Evolutionary conservation across 2,113 vertebrate species (phyloP), one percentile per base, ranked within the genome.

Genomic region (Tyto alba): DNA sequence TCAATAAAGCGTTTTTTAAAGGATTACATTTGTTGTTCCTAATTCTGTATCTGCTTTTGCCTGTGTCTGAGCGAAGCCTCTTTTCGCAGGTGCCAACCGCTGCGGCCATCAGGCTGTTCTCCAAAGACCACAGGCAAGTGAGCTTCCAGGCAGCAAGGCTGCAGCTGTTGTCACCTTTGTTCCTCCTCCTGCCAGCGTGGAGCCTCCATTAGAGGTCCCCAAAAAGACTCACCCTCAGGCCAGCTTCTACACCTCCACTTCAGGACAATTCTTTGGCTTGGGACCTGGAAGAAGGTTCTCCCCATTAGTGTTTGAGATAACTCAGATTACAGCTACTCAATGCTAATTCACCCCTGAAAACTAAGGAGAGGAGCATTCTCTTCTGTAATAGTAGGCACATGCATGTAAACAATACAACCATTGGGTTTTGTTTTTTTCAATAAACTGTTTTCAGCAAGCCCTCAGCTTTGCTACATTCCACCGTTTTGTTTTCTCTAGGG

Each of bases 221-320:
- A 27, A 5, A 17, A 6, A 13, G n/a, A 95, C 97, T 92, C 97
- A 98, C 98, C 98, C 0, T 97, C 97, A 12, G 97, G 98, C 97
- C 98, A 98, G 90, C 72, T 98, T 74, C 90, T 94, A 29, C 94
- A 97, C 63, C 97, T 76, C 98, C 97, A 98, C 92, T 98, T 98
- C 94, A 98, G 96, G 73, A 97, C 59, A 18, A 98, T 93, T 84
- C 97, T 98, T 90, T 96, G 96, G 36, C 96, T 96, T 74, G 91
- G 96, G 45, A 98, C 93, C 97, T 98, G 89, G 43, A 88, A 85
- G 29, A 66, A 73, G 41, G 56, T 72, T 64, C 50, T 67, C 57
- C 75, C 16, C 2, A 1, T 85, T 48, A 91, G 40, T 5, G 5
- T 8, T 6, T 21, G 48, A 52, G 25, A 48, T 18, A 75, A 69